Percentiles rank a stretch among this genome's conserved stretches.
Evolutionary conservation across 1,140 invertebrate species (phyloP).

Genomic region (Lutraria rhynchaena): DNA sequence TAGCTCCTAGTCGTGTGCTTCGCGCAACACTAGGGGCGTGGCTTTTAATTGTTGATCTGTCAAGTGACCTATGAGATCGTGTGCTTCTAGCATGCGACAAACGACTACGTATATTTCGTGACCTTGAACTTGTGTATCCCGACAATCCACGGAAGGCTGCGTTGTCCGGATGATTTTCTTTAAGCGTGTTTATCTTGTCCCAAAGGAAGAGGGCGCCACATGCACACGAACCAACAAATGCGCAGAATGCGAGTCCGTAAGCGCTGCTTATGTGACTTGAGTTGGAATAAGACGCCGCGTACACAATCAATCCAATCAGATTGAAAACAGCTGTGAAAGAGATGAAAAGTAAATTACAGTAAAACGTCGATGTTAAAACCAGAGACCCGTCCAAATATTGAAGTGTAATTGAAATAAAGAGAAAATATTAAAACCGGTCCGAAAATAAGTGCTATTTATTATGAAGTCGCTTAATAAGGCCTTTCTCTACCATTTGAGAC

Average conservation of each 20-base stretch:
- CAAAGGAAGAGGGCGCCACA: conserved; percentile 48
- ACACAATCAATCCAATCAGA: conserved; percentile 45
- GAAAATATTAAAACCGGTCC: too few species aligned
- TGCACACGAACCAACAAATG: conserved; percentile 22
- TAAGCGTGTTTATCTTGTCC: conserved; percentile 37
- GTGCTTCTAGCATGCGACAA: conserved; percentile 32
- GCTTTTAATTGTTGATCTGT: not conserved
- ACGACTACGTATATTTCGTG: conserved; percentile 18
- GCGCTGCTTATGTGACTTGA: conserved; percentile 51
- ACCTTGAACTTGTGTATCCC: conserved; percentile 16
- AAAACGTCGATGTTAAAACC: too few species aligned
- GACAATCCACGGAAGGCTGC: conserved; percentile 41
- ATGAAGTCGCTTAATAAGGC: not conserved
- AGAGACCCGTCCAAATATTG: too few species aligned
- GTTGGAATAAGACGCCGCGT: conserved; percentile 9
- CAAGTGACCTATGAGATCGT: conserved; percentile 9
- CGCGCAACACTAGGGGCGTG: not conserved
- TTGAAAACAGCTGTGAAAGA: conserved; percentile 25
- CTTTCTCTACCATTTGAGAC: not conserved
- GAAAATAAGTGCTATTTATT: not conserved
- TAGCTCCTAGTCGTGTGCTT: conserved; percentile 24
- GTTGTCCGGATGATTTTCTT: not conserved
- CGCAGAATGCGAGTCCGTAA: conserved; percentile 50
- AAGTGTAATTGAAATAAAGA: too few species aligned
- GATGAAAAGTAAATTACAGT: too few species aligned